A percentile compares a stretch with the other conserved stretches of the same genome.
phyloP scores from a whole-genome alignment of 2,113 vertebrate species.

The Spilogale gracilis region DNA sequence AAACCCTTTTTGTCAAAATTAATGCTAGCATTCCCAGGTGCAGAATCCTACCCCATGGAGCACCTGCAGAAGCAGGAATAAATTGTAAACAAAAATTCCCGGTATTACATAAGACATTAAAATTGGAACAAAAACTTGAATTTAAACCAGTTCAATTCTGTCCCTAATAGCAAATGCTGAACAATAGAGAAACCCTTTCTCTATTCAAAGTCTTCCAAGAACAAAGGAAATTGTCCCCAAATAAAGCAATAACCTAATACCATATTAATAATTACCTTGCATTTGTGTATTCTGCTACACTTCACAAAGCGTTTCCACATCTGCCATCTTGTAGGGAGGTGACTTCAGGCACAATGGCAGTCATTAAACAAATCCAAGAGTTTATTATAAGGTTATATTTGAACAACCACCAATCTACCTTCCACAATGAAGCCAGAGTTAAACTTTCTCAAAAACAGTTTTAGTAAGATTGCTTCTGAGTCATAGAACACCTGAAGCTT shows the following conservation, averaged over 20 bases:
- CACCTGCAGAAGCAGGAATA: slow-evolving; percentile 83
- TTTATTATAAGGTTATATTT: slow-evolving; percentile 78
- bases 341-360: slow-evolving; percentile 73
- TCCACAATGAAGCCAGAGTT: background rate
- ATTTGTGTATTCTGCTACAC: slow-evolving; percentile 13
- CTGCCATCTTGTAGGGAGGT: slow-evolving; percentile 74
- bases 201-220: slow-evolving; percentile 72
- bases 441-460: background rate
- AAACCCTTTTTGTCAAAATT: slow-evolving; percentile 79
- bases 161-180: slow-evolving; percentile 53
- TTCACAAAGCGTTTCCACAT: slow-evolving; percentile 67
- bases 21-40: slow-evolving; percentile 79
- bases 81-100: slow-evolving; percentile 83
- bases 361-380: slow-evolving; percentile 80
- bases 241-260: slow-evolving; percentile 80
- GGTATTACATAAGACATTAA: slow-evolving; percentile 82
- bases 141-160: slow-evolving; percentile 83
- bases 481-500: background rate
- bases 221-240: slow-evolving; percentile 80
- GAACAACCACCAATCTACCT: slow-evolving; percentile 69
- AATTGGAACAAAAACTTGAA: slow-evolving; percentile 82
- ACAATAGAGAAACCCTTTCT: slow-evolving; percentile 76
- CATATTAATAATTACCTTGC: slow-evolving; percentile 80
- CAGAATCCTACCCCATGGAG: slow-evolving; percentile 72
- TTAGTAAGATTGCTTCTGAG: slow-evolving; percentile 5